Evolutionary conservation across 2,888 invertebrate genomes (phyloP), one percentile per base, ranked within the genome.

Genomic region (Dicyrtoma fusca): DNA sequence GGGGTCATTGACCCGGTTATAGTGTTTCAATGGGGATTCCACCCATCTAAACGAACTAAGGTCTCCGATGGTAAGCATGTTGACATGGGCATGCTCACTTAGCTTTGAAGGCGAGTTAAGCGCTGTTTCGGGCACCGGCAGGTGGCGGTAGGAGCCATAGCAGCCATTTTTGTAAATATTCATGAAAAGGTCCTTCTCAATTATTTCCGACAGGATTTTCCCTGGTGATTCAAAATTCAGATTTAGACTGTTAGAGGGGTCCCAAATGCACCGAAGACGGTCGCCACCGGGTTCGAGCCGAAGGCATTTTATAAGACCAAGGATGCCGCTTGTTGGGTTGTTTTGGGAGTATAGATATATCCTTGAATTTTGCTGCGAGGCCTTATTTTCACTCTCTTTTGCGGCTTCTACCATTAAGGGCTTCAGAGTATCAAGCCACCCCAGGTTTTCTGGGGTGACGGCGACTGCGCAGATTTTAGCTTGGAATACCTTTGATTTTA

Each of bases 241-340:
- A 21, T 51, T 53, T 11, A 71, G 63, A 6, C 53, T 47, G 4
- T 23, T 23, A 5, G 42, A 14, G 1, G 63, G 64, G 45, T 49
- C 45, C 53, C 70, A 51, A 23, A 70, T 26, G 19, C 89, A 88
- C 82, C 94, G 89, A 51, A 93, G 87, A 80, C 88, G 89, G 71
- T 86, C 85, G n/a, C 95, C 95, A 75, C 94, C 94, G 6, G 90
- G 88, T 86, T 97, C 97, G 80, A 88, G 89, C 81, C 91, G 90
- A 78, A 97, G 87, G 84, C 98, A 98, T 82, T 94, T 91, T 81
- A 91, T 90, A 83, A 98, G 86, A 57, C 98, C 98, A 72, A 96
- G 86, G 76, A 93, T 87, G 14, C 97, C 97, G 83, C 88, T 87
- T 26, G 87, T 83, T 72, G 89, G 87, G 81, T 90, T 88, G 55